Evolutionary conservation across 2,797 vertebrate species (phyloP), one percentile per base, ranked within the genome.

Genomic region (Pseudomugil gertrudae): DNA sequence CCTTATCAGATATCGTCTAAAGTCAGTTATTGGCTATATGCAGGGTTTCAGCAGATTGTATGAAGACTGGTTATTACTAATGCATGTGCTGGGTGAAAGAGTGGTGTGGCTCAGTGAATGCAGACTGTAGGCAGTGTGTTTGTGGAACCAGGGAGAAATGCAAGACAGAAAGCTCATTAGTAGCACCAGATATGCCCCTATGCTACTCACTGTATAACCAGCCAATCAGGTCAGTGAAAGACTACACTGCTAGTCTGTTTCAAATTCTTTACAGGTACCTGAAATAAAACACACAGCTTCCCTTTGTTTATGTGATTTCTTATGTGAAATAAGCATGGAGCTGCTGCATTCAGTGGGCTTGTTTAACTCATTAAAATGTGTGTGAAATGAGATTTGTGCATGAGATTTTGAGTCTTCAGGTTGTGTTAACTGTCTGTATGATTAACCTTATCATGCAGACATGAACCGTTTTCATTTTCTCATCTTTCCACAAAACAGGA

Each of bases 1-100:
- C 75, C 56, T 54, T 57, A 83, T 56, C 72, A 77, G 40, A 69
- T 80, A 33, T 58, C n/a, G 15, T 68, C 58, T 55, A 23, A 75
- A 40, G 19, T 57, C 56, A 48, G 33, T 48, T 51, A 52, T 5
- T 10, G 48, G 56, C 62, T 30, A 58, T 75, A 64, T 53, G 29
- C 17, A 66, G 47, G 30, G 0, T 40, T 60, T 66, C 2, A 15
- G 69, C 33, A 9, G 56, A 32, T 29, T 40, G 29, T 36, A 21
- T 11, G 45, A 64, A 65, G 29, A 36, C 38, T 23, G n/a, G 15
- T 78, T 61, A 76, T 86, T 81, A 87, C 47, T 88, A 76, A 86
- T 86, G 66, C 80, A 84, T 80, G 78, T 66, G 81, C 60, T 61
- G 74, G 52, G 43, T 52, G 73, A 57, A 35, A 71, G 72, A 30